Percentiles rank a stretch among this genome's conserved stretches.
phyloP scores from a whole-genome alignment of 2,113 vertebrate genomes.

The Galemys pyrenaicus region DNA sequence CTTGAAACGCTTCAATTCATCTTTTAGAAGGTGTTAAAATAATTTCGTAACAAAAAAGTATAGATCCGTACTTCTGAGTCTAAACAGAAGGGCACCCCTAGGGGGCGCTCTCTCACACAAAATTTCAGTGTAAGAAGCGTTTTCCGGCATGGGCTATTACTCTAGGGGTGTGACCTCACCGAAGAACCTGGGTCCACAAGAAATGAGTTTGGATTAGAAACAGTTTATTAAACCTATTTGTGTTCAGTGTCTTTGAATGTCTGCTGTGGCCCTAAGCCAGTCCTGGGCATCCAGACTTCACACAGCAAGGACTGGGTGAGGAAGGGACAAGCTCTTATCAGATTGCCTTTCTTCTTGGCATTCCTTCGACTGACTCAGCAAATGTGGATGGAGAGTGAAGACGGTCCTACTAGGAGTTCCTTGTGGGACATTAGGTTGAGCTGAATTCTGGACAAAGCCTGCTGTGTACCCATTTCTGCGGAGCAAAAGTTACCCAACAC shows the following conservation, averaged over 20 bases:
- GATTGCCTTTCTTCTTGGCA: neutral
- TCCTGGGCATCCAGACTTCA: neutral
- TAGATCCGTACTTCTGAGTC: neutral
- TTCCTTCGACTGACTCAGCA: neutral
- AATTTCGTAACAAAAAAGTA: neutral
- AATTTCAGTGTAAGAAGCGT: neutral
- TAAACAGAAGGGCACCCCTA: neutral
- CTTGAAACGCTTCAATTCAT: neutral
- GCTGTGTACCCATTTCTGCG: neutral
- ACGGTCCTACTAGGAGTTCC: neutral
- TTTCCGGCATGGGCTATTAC: neutral
- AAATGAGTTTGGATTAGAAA: neutral
- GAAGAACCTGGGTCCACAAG: neutral
- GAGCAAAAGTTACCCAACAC: neutral
- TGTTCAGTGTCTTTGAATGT: neutral
- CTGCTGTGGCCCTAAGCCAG: neutral
- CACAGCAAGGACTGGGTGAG: neutral
- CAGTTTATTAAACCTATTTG: neutral
- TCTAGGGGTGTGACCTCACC: neutral
- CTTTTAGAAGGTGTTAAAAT: neutral
- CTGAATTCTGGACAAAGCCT: neutral
- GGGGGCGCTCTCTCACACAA: slow-evolving; percentile 65
- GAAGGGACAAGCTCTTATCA: too few species aligned
- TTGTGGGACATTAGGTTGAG: neutral
- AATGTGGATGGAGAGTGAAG: neutral